Base-by-base conservation (phyloP, 2,113 vertebrate genomes). In the Oncorhynchus masou region DNA sequence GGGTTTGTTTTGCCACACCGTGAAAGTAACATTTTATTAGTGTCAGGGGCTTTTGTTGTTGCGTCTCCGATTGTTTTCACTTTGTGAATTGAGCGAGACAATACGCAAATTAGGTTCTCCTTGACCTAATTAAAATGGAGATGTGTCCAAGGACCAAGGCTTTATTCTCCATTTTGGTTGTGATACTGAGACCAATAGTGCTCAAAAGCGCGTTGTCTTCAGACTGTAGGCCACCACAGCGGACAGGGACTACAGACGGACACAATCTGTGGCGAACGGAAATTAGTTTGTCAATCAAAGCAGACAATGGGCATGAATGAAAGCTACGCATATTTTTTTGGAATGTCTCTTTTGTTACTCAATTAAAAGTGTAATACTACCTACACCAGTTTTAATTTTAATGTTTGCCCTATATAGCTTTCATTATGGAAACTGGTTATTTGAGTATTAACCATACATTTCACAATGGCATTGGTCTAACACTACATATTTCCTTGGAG, bases 1-100 rank as follows among this genome's bases (percentile, higher is more conserved):
- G 19, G 16, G 1, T 5, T 5, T 54, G 16, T 54, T 8, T 13
- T 62, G 59, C 59, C n/a, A 3, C 19, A 22, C n/a, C 29, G 68
- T 74, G 78, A 54, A 45, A 79, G 75, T 74, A 39, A 66, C 48
- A 79, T 79, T 79, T 64, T 51, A 73, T 54, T 19, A 45, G 39
- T 11, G 70, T 71, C 78, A 31, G 19, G 34, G 9, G 6, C 29
- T 22, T 70, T 22, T 70, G 9, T 24, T n/a, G 29, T 31, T 19
- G 19, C 3, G 3, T 12, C 5, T 39, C n/a, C 19, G 27, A n/a
- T 45, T 69, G 8, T 39, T 69, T 74, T 74, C 48, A 54, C 27
- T 13, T 22, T 9, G 22, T 54, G 19, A 12, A 34, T 29, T 25
- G 15, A 29, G 79, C 29, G 68, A 49, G 25, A 48, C 34, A n/a